These are phyloP conservation scores for Hippocampus comes DNA, from an alignment of 2,113 vertebrate species.

Conservation along the genomic window DNA sequence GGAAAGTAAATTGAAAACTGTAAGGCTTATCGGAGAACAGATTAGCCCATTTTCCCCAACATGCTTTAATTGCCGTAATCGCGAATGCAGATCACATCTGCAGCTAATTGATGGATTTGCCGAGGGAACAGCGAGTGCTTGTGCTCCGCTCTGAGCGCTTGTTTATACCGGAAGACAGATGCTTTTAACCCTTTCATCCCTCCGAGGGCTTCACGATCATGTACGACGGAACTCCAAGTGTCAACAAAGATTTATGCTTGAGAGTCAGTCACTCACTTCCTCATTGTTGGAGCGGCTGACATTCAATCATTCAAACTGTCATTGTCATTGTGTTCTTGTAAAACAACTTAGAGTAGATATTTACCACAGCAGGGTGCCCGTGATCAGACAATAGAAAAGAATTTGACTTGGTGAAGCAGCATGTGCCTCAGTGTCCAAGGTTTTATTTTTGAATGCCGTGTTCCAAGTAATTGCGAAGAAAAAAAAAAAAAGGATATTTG, in stretches of 20 bases:
- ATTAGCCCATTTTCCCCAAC: slow-evolving; percentile 62
- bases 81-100: slow-evolving; percentile 76
- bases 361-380: neutral
- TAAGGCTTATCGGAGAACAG: slow-evolving; percentile 62
- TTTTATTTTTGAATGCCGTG: neutral
- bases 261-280: neutral
- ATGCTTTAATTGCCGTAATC: slow-evolving; percentile 73
- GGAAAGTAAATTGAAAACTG: slow-evolving; percentile 62
- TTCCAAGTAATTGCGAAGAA: neutral
- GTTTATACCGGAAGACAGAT: slow-evolving; percentile 65
- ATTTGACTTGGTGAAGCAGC: neutral
- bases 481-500: neutral
- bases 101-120: slow-evolving; percentile 78
- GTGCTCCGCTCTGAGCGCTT: slow-evolving; percentile 53
- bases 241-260: neutral
- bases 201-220: neutral
- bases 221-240: neutral
- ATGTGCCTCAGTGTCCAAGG: neutral
- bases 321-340: neutral
- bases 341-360: neutral
- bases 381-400: neutral
- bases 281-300: neutral
- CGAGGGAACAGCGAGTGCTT: slow-evolving; percentile 64
- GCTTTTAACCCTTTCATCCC: slow-evolving; percentile 50
- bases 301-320: neutral